phyloP scores from a whole-genome alignment of 2,113 vertebrate genomes.

The human region DNA sequence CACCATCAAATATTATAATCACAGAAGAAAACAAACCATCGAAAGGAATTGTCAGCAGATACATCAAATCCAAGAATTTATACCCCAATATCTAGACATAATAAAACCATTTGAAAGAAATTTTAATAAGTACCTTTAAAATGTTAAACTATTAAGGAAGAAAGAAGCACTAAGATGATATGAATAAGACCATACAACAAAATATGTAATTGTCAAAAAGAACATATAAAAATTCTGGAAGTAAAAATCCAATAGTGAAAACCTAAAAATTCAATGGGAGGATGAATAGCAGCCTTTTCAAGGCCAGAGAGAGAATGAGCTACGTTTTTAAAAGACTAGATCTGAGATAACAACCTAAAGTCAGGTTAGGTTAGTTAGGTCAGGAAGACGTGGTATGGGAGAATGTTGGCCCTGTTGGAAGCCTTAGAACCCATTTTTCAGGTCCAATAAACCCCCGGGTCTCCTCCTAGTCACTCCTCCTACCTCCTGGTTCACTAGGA shows the following conservation, averaged over 20 bases:
- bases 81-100: not conserved
- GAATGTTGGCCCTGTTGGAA: not conserved
- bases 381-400: not conserved
- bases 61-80: not conserved
- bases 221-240: slow-evolving; percentile 27
- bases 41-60: not conserved
- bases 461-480: not conserved
- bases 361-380: not conserved
- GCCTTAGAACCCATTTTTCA: not conserved
- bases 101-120: not conserved
- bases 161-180: not conserved
- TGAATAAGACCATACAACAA: not conserved
- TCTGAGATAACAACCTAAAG: not conserved
- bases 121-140: not conserved
- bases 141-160: not conserved
- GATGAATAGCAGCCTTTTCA: not conserved
- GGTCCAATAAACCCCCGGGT: not conserved
- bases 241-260: slow-evolving; percentile 12
- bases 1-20: not conserved
- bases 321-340: not conserved
- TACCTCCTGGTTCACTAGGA: not conserved
- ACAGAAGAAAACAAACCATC: not conserved
- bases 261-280: not conserved
- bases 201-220: not conserved
- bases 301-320: not conserved